Evolutionary conservation across 2,888 invertebrate species (phyloP), one percentile per base, ranked within the genome.

Genomic region (Heteromyza rotundicornis): DNA sequence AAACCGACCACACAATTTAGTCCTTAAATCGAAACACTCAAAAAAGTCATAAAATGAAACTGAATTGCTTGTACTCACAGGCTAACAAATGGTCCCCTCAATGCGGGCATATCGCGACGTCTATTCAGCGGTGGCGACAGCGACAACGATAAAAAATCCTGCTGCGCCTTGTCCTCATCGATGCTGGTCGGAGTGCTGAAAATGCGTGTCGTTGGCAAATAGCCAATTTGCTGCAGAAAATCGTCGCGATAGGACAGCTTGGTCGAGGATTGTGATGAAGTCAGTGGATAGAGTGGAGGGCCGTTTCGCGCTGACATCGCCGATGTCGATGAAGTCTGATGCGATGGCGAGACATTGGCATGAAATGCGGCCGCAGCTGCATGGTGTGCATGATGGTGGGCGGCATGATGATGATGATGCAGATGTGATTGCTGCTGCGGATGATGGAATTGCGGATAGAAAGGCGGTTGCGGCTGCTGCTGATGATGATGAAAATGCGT

Each of bases 91-190:
- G 82, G 79, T 66, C 84, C 84, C 64, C 82, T 73, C 56, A 84
- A 66, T 16, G 82, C 81, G 51, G 82, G 82, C 82, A 83, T 83
- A 60, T 82, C 81, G 60, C 81, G 77, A 20, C 83, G 77, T 23
- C 84, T 80, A 72, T 80, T 84, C 62, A 84, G 70, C 51, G 84
- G 84, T 61, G 83, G 83, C 47, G 83, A 84, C 68, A 84, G 73
- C 36, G 83, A 84, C 59, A 84, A 67, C 56, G 83, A 84, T 64
- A 84, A 71, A 66, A 82, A 83, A 61, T 82, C 81, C 72, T 82
- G 83, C 67, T 82, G 82, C 2, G 79, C 74, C 62, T 77, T 78
- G 66, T 80, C 81, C 71, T 82, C 82, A 63, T 81, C 78, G 36
- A 79, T 76, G 47, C 80, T 78, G 56, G 77, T 73, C 59, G 80